A percentile compares a stretch with the other conserved stretches of the same genome.
phyloP scores from a whole-genome alignment of 37 sponge, comb jelly and placozoan genomes.

The Beroe ovata region DNA sequence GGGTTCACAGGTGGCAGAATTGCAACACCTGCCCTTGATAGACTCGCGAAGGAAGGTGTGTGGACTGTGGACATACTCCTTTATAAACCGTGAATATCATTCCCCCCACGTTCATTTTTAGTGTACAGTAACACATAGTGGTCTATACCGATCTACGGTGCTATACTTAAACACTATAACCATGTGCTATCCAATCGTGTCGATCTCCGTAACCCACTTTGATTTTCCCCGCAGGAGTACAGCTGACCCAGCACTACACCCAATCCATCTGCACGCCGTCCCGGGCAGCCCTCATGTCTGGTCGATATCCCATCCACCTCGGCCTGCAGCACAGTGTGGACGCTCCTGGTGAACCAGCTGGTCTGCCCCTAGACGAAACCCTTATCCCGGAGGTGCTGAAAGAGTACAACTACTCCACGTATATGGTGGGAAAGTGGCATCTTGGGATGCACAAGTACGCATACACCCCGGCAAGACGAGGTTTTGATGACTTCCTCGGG shows the following conservation, averaged over 20 bases:
- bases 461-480: constrained; percentile 34
- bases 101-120: too few species aligned
- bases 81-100: too few species aligned
- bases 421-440: constrained; percentile 67
- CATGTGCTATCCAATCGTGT: too few species aligned
- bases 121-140: too few species aligned
- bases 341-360: constrained; percentile 35
- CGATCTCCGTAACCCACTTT: too few species aligned
- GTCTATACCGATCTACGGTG: too few species aligned
- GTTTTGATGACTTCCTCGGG: constrained; percentile 65
- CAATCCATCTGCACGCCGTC: constrained; percentile 42
- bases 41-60: constrained; percentile 47
- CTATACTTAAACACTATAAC: too few species aligned
- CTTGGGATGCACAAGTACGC: too few species aligned
- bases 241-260: constrained; percentile 55
- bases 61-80: too few species aligned
- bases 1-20: constrained; percentile 9
- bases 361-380: constrained; percentile 24
- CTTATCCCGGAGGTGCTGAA: constrained; percentile 35
- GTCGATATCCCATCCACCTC: constrained; percentile 42
- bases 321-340: constrained; percentile 16
- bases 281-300: constrained; percentile 47
- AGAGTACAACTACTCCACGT: constrained; percentile 62
- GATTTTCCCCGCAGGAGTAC: too few species aligned
- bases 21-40: constrained; percentile 35